Percentiles rank a stretch among this genome's conserved stretches.
These are phyloP conservation scores for Brachylomia viminalis DNA, from an alignment of 2,888 invertebrate species.

Conservation along the genomic window DNA sequence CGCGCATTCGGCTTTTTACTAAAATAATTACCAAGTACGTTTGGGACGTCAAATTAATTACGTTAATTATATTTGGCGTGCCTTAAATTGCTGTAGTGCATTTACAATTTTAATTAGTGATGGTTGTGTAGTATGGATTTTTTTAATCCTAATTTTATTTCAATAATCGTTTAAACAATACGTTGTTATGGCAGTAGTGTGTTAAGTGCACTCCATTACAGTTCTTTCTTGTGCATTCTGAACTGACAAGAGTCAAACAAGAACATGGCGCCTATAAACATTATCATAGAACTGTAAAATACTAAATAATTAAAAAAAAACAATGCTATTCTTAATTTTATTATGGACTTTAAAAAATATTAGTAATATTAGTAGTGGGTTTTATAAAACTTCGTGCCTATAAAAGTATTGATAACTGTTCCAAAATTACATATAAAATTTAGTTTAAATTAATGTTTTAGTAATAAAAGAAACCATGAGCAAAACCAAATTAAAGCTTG, in stretches of 20 bases:
- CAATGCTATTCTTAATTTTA: background rate
- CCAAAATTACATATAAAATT: background rate
- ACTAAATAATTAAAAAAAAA: background rate
- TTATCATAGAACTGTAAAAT: too few relatives aligned
- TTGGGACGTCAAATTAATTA: conserved; percentile 83
- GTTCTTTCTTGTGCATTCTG: background rate
- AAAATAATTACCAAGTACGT: conserved; percentile 77
- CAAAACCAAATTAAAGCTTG: background rate
- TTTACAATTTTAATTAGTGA: conserved; percentile 75
- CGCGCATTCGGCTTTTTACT: conserved; percentile 77
- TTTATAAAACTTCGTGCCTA: background rate
- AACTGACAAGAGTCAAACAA: conserved; percentile 22
- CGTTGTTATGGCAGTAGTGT: too few relatives aligned
- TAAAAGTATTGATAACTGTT: background rate
- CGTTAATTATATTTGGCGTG: conserved; percentile 78
- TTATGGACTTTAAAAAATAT: background rate
- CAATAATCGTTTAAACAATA: background rate
- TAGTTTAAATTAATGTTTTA: background rate
- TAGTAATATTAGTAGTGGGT: background rate
- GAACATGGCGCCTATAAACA: background rate
- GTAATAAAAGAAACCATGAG: background rate
- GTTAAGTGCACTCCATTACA: background rate
- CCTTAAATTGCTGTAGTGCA: conserved; percentile 62
- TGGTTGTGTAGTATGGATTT: conserved; percentile 41
- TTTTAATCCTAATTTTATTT: background rate